Evolutionary conservation across 2,888 invertebrate species (phyloP).

Genomic region (Drosophila mettleri): DNA sequence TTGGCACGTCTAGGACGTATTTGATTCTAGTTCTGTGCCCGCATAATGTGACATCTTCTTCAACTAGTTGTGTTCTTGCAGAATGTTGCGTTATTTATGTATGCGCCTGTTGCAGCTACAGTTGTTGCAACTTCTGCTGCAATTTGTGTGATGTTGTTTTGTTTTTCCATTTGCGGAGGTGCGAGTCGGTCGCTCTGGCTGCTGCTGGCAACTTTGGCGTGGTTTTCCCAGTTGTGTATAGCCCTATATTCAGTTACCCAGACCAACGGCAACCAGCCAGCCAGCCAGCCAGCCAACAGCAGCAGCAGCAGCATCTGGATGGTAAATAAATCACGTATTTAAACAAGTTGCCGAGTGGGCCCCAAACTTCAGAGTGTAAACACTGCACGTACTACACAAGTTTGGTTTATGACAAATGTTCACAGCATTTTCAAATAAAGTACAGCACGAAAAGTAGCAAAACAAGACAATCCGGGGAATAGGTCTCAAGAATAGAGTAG

Average conservation of each 20-base stretch:
- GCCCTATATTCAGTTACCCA: constrained; percentile 42
- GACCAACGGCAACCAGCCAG: constrained; percentile 8
- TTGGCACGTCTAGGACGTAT: constrained; percentile 51
- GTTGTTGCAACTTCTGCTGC: constrained; percentile 66
- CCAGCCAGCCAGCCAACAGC: no score
- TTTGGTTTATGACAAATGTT: constrained; percentile 79
- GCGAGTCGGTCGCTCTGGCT: not conserved
- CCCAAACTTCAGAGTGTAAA: constrained; percentile 64
- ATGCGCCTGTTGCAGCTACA: constrained; percentile 71
- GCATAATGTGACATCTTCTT: constrained; percentile 75
- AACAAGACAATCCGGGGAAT: not conserved
- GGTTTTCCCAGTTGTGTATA: constrained; percentile 42
- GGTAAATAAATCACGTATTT: constrained; percentile 79
- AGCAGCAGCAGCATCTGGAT: constrained; percentile 57
- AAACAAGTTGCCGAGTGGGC: constrained; percentile 73
- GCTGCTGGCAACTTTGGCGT: constrained; percentile 52
- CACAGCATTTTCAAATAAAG: constrained; percentile 39
- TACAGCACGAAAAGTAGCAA: constrained; percentile 10
- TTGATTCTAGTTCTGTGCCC: constrained; percentile 54
- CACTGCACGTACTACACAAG: constrained; percentile 74
- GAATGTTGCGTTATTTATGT: constrained; percentile 74
- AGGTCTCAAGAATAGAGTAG: constrained; percentile 50
- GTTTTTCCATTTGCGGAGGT: constrained; percentile 9
- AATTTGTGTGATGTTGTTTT: constrained; percentile 23
- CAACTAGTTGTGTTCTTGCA: constrained; percentile 41